Percentiles rank a stretch among this genome's conserved stretches.
These are phyloP conservation scores for Dasyornis broadbenti DNA, from an alignment of 2,113 vertebrate species.

Conservation along the genomic window DNA sequence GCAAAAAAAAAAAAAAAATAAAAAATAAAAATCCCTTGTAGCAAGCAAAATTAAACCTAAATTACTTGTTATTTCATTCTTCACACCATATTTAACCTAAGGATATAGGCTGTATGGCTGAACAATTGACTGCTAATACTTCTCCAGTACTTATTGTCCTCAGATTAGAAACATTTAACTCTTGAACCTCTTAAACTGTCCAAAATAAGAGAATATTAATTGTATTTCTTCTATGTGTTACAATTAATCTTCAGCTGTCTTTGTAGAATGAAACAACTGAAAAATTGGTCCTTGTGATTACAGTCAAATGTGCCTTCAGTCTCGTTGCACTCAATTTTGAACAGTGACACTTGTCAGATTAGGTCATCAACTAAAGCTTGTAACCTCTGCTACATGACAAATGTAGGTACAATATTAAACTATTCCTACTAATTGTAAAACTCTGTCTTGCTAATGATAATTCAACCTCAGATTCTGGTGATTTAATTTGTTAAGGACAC, in stretches of 20 bases:
- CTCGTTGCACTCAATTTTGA: neutral
- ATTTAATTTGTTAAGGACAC: neutral
- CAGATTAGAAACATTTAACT: neutral
- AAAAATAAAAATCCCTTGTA: too few species aligned
- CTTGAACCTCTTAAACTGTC: neutral
- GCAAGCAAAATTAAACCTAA: neutral
- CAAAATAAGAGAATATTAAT: neutral
- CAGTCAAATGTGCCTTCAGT: neutral
- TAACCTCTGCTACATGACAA: neutral
- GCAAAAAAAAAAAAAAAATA: too few species aligned
- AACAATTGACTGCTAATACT: neutral
- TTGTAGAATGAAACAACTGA: neutral
- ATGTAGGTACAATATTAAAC: neutral
- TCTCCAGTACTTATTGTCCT: neutral
- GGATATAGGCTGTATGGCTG: neutral
- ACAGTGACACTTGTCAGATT: neutral
- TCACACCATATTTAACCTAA: neutral
- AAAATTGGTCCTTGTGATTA: neutral
- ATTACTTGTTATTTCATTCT: neutral
- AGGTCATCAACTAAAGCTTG: neutral
- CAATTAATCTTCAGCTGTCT: neutral
- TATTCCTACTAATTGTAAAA: neutral
- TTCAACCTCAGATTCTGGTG: neutral
- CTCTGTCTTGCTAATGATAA: neutral
- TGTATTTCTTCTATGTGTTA: neutral